phyloP scores from a whole-genome alignment of 2,888 invertebrate genomes.

The Stratiomys singularior region DNA sequence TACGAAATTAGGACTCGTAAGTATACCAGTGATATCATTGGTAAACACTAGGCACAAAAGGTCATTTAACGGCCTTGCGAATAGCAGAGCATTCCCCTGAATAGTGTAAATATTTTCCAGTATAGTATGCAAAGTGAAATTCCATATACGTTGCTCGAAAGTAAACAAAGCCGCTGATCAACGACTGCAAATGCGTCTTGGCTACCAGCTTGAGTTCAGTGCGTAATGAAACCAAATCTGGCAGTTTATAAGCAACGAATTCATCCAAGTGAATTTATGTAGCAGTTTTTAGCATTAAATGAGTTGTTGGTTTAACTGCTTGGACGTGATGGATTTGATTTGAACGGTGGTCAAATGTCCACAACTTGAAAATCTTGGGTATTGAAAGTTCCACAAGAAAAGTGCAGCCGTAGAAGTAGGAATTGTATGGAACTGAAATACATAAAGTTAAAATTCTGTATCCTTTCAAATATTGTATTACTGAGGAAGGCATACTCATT shows the following conservation, averaged over 20 bases:
- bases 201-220: background rate
- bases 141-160: conserved; percentile 4
- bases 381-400: no score
- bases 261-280: background rate
- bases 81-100: background rate
- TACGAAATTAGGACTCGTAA: background rate
- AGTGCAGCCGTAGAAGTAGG: no score
- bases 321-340: no score
- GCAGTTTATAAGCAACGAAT: background rate
- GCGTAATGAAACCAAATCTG: background rate
- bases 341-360: no score
- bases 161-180: background rate
- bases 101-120: background rate
- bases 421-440: no score
- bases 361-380: no score
- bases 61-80: conserved; percentile 26
- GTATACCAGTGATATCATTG: conserved; percentile 5
- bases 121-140: conserved; percentile 19
- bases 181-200: background rate
- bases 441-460: no score
- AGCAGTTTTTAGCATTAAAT: no score
- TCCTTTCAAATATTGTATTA: no score
- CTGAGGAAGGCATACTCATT: no score
- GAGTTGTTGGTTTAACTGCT: no score
- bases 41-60: conserved; percentile 6